Evolutionary conservation across 23 tunicate genomes (phyloP), one percentile per base, ranked within the genome.

Genomic region (Corella eumyota): DNA sequence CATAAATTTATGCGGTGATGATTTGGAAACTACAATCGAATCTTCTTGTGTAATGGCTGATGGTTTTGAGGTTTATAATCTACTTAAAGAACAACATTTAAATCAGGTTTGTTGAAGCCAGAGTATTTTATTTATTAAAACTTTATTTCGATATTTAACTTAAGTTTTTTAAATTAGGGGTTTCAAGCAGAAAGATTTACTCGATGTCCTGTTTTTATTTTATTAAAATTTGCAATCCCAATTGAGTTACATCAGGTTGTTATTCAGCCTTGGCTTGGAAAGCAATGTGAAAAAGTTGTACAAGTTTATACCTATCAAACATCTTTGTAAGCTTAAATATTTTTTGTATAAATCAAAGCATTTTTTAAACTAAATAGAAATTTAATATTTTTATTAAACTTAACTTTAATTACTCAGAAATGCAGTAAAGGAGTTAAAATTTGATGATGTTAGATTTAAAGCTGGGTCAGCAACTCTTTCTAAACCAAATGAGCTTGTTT

Each of bases 121-220:
- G 49, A 30, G 60, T 49, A 59, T 25, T n/a, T 59, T n/a, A n/a
- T n/a, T 30, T 40, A 40, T 40, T 40, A 9, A 9, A 40, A 40
- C 48, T 15, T 40, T 15, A 40, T 11, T 40, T 40, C 15, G 15
- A 9, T 40, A 9, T 9, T 9, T 40, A 40, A 40, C 15, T 40
- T 53, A 13, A n/a, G 59, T 65, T 27, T 4, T 36, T 25, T 22
- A 6, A 34, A 13, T 5, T 26, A 68, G 76, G 70, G 76, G 3
- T 79, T 70, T 64, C 87, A 79, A 47, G 92, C 76, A 0, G 92
- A 82, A 74, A 67, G 92, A 36, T 82, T 82, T 53, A 50, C 79
- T 19, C 24, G 66, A 9, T 26, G 68, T 25, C 92, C 92, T 0
- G 92, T 56, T 5, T 67, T 34, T 25, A 36, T 82, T 6, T 52